Conservation (phyloP, 2,888 invertebrate genomes). For the Drosophila testacea region DNA sequence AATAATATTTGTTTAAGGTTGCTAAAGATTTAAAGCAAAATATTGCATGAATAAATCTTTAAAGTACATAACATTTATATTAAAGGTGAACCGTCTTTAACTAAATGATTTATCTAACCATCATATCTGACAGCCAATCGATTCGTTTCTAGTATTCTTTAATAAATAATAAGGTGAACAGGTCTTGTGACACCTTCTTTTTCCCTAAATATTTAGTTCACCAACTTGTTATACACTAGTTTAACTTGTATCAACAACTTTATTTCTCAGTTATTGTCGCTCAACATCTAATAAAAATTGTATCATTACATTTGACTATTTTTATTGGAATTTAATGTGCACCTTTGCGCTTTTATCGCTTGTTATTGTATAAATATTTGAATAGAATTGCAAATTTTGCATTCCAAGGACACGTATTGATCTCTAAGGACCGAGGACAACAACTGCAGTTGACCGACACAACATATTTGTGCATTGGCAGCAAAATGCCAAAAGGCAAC, state of each 20-base stretch:
- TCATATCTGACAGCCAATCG: background rate
- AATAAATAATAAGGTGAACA: background rate
- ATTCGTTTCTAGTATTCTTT: background rate
- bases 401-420: constrained; percentile 26
- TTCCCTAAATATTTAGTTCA: background rate
- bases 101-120: background rate
- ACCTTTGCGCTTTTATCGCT: constrained; percentile 11
- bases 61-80: too few species aligned
- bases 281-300: background rate
- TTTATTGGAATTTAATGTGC: constrained; percentile 32
- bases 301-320: constrained; percentile 1
- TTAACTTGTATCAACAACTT: background rate
- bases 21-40: too few species aligned
- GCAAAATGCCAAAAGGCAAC: constrained; percentile 31
- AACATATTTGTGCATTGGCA: constrained; percentile 21
- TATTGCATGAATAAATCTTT: too few species aligned
- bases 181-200: background rate
- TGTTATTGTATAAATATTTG: constrained; percentile 42
- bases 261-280: background rate
- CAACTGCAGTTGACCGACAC: constrained; percentile 19
- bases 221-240: background rate
- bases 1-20: background rate
- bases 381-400: constrained; percentile 25
- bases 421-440: constrained; percentile 4
- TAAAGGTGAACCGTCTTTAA: too few species aligned